Percentiles rank a stretch among this genome's conserved stretches.
Evolutionary conservation across 2,888 invertebrate species (phyloP).

Genomic region (Furcula furcula): DNA sequence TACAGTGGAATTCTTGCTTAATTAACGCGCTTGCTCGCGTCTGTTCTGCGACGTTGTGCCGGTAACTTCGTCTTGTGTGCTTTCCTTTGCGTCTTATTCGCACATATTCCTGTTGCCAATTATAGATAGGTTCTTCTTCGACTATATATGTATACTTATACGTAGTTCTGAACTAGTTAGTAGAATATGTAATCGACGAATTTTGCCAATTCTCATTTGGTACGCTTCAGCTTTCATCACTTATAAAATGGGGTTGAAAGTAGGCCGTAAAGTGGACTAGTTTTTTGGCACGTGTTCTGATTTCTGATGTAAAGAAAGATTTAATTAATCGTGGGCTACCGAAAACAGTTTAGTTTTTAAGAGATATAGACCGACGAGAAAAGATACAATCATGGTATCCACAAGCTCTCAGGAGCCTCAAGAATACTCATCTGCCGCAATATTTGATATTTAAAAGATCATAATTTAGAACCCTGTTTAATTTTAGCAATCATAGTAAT

Average conservation of each 20-base stretch:
- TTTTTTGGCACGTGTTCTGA: constrained; percentile 32
- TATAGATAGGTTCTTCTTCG: constrained; percentile 24
- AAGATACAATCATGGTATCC: no score
- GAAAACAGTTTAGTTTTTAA: no score
- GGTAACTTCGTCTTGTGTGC: constrained; percentile 43
- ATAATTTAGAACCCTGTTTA: no score
- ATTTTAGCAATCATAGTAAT: no score
- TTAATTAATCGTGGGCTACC: no score
- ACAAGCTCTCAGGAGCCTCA: no score
- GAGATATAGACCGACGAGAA: no score
- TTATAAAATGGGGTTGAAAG: constrained; percentile 11
- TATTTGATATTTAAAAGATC: no score
- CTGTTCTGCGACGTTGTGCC: constrained; percentile 29
- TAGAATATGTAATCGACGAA: constrained; percentile 17
- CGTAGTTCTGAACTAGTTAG: constrained; percentile 18
- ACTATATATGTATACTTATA: constrained; percentile 2
- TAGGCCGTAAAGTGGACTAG: constrained; percentile 20
- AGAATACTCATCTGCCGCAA: no score
- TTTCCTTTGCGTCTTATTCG: constrained; percentile 42
- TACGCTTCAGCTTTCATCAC: no score
- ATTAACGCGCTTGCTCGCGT: constrained; percentile 58
- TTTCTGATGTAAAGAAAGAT: no score
- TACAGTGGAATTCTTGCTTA: constrained; percentile 71
- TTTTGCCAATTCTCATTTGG: constrained; percentile 32
- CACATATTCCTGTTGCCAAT: constrained; percentile 36